Base-by-base conservation (phyloP, 2,888 invertebrate species). In the Labia minor region DNA sequence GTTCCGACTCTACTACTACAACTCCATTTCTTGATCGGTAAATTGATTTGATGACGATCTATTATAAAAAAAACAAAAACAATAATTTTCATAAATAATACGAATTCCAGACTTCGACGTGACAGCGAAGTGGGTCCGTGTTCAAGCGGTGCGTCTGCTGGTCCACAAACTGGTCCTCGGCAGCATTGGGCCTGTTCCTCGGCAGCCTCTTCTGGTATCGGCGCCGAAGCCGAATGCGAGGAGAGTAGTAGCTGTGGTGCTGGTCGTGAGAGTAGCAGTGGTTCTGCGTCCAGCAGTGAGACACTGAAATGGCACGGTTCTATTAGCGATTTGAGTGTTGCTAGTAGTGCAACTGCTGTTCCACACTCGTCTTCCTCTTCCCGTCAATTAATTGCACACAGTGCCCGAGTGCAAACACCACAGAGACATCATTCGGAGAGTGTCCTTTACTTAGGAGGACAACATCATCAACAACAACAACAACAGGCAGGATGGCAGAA, bases 261-360 rank as follows among this genome's bases (percentile, higher is more conserved):
- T 72, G 83, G 83, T 19, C 78, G 85, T 67, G 85, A 85, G 74
- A 85, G 85, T 75, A 82, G 82, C 73, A 82, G 82, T 63, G 81
- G 81, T 8, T 84, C 83, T 72, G 84, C 83, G n/a, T 83, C 83
- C 33, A 88, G 88, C 66, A 87, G 87, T 73, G 90, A 90, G 75
- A 89, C 90, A 1, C 78, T 89, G 6, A 90, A 89, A 77, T 89
- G 89, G 88, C 85, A 89, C 74, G 87, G 87, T 62, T 88, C 87
- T 3, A 83, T 86, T 79, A 87, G 86, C 77, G 88, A 89, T 75
- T 83, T 89, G 62, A 86, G 86, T 67, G 83, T 85, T 69, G 81
- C 83, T 63, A 84, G 83, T 72, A 81, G 82, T 76, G 75, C 79
- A 74, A 66, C 65, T 65, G 67, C 62, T 65, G 16, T 61, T 62